A percentile compares a stretch with the other conserved stretches of the same genome.
These are phyloP conservation scores for Piliocolobus tephrosceles DNA, from an alignment of 2,113 vertebrate species.

Conservation along the genomic window DNA sequence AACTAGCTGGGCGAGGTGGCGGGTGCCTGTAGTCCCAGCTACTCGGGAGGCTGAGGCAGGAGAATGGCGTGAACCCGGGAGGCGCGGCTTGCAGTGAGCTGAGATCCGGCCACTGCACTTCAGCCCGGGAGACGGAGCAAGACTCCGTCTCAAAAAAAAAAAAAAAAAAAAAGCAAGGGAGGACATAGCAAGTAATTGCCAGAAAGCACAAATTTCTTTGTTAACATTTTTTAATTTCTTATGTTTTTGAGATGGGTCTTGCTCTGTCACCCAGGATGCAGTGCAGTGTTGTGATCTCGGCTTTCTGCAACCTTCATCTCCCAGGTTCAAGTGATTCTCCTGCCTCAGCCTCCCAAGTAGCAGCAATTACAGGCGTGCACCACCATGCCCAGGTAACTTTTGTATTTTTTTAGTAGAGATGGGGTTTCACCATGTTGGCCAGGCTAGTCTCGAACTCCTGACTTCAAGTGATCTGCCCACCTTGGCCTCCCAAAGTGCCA, in stretches of 20 bases:
- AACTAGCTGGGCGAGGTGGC: too few species aligned
- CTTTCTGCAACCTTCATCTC: background rate
- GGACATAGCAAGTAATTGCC: background rate
- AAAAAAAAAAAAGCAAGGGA: background rate
- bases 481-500: background rate
- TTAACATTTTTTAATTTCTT: too few species aligned
- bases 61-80: too few species aligned
- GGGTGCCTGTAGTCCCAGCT: too few species aligned
- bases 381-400: background rate
- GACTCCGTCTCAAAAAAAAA: too few species aligned
- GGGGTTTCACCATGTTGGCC: background rate
- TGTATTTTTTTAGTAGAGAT: background rate
- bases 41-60: too few species aligned
- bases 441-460: background rate
- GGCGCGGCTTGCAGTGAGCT: too few species aligned
- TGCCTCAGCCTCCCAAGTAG: background rate
- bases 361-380: background rate
- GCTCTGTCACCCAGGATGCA: background rate
- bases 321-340: too few species aligned
- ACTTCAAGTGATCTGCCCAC: background rate
- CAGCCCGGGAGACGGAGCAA: too few species aligned
- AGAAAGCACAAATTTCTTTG: background rate
- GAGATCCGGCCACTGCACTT: too few species aligned
- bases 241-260: background rate
- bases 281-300: background rate